Percentiles rank a stretch among this genome's conserved stretches.
Evolutionary conservation across 2,113 vertebrate species (phyloP).

Genomic region (Camelus dromedarius): DNA sequence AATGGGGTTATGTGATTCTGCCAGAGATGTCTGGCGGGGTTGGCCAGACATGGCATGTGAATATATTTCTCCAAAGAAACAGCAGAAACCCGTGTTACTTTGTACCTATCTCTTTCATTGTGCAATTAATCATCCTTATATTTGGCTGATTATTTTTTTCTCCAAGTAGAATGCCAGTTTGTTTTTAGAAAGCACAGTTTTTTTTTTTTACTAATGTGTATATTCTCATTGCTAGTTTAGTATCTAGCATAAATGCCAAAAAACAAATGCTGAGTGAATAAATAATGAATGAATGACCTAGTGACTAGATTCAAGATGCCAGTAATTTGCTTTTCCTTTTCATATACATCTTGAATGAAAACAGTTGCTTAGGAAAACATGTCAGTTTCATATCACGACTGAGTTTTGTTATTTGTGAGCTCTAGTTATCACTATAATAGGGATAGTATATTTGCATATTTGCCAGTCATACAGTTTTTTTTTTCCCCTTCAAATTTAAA

Average conservation of each 20-base stretch:
- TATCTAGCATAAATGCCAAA: background rate
- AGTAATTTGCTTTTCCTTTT: background rate
- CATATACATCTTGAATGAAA: background rate
- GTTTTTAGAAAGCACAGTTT: background rate
- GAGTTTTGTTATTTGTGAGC: background rate
- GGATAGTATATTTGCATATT: background rate
- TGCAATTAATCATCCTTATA: background rate
- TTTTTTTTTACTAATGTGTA: background rate
- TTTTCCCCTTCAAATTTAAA: background rate
- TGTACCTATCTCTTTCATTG: background rate
- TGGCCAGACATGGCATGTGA: background rate
- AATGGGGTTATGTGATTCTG: background rate
- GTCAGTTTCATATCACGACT: background rate
- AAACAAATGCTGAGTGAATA: background rate
- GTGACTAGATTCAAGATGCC: background rate
- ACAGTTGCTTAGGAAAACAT: background rate
- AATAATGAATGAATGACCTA: background rate
- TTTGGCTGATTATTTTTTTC: background rate
- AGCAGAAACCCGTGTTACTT: background rate
- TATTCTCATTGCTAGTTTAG: background rate
- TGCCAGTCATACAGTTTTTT: background rate
- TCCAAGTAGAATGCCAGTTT: background rate
- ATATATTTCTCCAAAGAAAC: background rate
- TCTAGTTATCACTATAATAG: background rate
- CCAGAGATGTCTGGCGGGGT: background rate